These are phyloP conservation scores for Diorhabda carinulata DNA, from an alignment of 1,140 invertebrate genomes.

Conservation along the genomic window DNA sequence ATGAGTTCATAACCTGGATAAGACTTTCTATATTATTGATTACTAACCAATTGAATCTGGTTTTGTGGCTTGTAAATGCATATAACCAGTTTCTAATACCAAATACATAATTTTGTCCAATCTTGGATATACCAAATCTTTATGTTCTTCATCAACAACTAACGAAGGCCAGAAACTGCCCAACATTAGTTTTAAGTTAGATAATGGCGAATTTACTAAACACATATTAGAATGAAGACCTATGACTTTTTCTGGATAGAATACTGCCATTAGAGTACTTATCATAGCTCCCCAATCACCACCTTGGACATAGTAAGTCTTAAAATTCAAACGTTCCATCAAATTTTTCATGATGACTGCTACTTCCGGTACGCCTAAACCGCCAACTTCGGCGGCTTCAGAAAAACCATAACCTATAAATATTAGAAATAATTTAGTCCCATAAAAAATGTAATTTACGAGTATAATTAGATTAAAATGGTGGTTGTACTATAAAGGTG, in stretches of 20 bases:
- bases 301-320: conserved; percentile 78
- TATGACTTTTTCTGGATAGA: conserved; percentile 68
- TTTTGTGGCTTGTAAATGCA: conserved; percentile 78
- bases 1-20: conserved; percentile 10
- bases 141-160: conserved; percentile 55
- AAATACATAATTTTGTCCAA: conserved; percentile 55
- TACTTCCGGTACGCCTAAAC: conserved; percentile 60
- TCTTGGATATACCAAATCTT: conserved; percentile 61
- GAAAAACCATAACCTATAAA: conserved; percentile 68
- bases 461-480: neutral
- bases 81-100: conserved; percentile 58
- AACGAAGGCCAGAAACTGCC: conserved; percentile 55
- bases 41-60: conserved; percentile 72
- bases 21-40: conserved; percentile 53
- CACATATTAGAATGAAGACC: conserved; percentile 69
- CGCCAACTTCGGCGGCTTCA: conserved; percentile 60
- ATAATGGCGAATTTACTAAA: conserved; percentile 39
- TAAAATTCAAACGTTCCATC: conserved; percentile 73
- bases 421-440: neutral
- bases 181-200: conserved; percentile 53
- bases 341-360: conserved; percentile 74
- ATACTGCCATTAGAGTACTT: conserved; percentile 54
- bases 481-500: too few relatives aligned
- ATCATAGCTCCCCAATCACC: conserved; percentile 78
- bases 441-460: neutral